Evolutionary conservation across 2,113 vertebrate genomes (phyloP).

Genomic region (Columba livia): DNA sequence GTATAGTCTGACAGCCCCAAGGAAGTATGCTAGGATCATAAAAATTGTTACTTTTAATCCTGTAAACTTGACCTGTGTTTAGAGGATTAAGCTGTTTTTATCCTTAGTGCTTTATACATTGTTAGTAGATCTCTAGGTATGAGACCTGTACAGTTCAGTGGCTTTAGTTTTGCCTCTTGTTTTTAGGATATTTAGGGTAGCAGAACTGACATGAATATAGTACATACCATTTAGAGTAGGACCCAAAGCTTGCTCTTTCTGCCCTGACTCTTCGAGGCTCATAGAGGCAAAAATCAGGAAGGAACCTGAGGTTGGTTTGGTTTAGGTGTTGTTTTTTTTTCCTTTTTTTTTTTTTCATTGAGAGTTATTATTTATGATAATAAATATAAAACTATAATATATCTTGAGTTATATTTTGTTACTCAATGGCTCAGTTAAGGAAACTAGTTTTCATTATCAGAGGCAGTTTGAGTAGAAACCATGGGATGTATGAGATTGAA

Average conservation of each 20-base stretch:
- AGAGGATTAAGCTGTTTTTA: background rate
- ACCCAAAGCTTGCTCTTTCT: background rate
- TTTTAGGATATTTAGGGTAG: background rate
- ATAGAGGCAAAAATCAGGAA: background rate
- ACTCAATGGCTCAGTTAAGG: background rate
- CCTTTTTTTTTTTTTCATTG: accelerated
- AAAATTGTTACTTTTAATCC: background rate
- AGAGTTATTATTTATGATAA: background rate
- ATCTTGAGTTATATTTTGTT: background rate
- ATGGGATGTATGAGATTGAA: background rate
- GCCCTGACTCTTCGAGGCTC: background rate
- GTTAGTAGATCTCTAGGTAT: background rate
- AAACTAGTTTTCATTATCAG: background rate
- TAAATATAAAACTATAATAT: background rate
- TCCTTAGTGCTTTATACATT: background rate
- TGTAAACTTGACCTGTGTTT: background rate
- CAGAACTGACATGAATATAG: background rate
- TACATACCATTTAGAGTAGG: background rate
- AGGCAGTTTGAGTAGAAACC: background rate
- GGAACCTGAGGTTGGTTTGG: background rate
- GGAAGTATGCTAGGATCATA: background rate
- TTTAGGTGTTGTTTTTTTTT: background rate
- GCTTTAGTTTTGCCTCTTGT: background rate
- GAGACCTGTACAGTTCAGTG: background rate
- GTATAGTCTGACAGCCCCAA: background rate